A percentile compares a stretch with the other conserved stretches of the same genome.
phyloP scores from a whole-genome alignment of 2,113 vertebrate genomes.

The Mus pahari region DNA sequence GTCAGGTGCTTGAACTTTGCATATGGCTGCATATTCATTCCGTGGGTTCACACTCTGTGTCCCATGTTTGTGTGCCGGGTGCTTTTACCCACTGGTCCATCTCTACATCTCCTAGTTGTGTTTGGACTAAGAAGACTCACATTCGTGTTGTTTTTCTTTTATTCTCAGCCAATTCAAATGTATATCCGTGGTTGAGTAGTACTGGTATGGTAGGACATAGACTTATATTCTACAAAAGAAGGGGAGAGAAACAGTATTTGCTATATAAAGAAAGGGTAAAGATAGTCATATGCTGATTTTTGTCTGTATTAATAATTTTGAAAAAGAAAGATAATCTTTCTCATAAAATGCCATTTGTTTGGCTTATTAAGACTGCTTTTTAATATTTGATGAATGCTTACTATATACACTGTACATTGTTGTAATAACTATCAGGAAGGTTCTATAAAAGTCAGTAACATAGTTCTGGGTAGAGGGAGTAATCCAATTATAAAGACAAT shows the following conservation, averaged over 20 bases:
- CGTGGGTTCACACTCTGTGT: not conserved
- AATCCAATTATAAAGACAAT: constrained; percentile 63
- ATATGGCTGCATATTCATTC: not conserved
- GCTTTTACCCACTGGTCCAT: no score
- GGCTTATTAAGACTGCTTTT: constrained; percentile 42
- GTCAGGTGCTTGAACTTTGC: not conserved
- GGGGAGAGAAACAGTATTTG: constrained; percentile 2
- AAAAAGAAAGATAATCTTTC: constrained; percentile 36
- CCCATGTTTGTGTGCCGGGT: not conserved
- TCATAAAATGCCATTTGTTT: constrained; percentile 46
- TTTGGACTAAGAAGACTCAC: not conserved
- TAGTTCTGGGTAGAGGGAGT: constrained; percentile 49
- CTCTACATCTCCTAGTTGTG: not conserved
- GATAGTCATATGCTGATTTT: constrained; percentile 12
- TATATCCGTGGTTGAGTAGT: not conserved
- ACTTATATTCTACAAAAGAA: constrained; percentile 37
- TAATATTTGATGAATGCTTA: constrained; percentile 13
- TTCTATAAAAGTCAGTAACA: constrained; percentile 42
- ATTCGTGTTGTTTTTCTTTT: not conserved
- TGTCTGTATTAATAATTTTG: constrained; percentile 41
- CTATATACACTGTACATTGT: not conserved
- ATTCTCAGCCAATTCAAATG: not conserved
- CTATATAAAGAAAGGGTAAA: not conserved
- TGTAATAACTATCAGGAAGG: constrained; percentile 39
- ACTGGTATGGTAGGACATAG: not conserved